Conservation (phyloP, 37 sponge, comb jelly and placozoan species). For the Beroe ovata region DNA sequence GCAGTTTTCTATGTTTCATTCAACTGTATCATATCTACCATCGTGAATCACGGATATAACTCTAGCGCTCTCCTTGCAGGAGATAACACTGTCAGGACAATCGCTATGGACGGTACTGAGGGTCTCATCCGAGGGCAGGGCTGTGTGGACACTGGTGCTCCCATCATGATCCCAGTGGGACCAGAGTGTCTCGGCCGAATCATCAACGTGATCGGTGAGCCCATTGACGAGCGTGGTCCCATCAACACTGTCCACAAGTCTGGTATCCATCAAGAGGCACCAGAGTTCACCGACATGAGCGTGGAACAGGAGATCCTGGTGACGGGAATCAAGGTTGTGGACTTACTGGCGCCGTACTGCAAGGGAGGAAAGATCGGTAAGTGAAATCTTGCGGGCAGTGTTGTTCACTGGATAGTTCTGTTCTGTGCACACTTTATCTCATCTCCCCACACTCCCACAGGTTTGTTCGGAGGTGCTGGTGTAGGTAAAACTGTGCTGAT, state of each 20-base stretch:
- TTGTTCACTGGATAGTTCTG: not conserved
- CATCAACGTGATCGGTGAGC: slow-evolving; percentile 99
- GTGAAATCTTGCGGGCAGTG: slow-evolving; percentile 47
- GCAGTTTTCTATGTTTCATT: too few species aligned
- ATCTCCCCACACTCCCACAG: slow-evolving; percentile 56
- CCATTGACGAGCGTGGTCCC: slow-evolving; percentile 97
- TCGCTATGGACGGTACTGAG: slow-evolving; percentile 99
- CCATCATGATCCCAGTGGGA: slow-evolving; percentile 95
- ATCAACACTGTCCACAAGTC: slow-evolving; percentile 73
- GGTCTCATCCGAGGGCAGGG: slow-evolving; percentile 89
- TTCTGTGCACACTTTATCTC: not conserved
- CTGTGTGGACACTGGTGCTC: slow-evolving; percentile 80
- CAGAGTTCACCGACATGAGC: slow-evolving; percentile 98
- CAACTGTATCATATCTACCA: too few species aligned
- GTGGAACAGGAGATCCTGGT: slow-evolving; percentile 95
- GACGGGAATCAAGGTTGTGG: slow-evolving; percentile 99
- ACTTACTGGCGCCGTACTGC: slow-evolving; percentile 95
- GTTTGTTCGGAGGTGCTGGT: slow-evolving; percentile 99
- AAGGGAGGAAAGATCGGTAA: slow-evolving; percentile 98
- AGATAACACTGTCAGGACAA: slow-evolving; percentile 94
- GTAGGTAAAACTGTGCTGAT: slow-evolving; percentile 99
- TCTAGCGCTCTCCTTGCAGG: slow-evolving; percentile 72
- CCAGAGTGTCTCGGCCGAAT: slow-evolving; percentile 97
- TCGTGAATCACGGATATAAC: too few species aligned
- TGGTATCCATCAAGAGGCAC: slow-evolving; percentile 92